Evolutionary conservation across 1,140 invertebrate genomes (phyloP), one percentile per base, ranked within the genome.

Genomic region (Dufourea novaeangliae): DNA sequence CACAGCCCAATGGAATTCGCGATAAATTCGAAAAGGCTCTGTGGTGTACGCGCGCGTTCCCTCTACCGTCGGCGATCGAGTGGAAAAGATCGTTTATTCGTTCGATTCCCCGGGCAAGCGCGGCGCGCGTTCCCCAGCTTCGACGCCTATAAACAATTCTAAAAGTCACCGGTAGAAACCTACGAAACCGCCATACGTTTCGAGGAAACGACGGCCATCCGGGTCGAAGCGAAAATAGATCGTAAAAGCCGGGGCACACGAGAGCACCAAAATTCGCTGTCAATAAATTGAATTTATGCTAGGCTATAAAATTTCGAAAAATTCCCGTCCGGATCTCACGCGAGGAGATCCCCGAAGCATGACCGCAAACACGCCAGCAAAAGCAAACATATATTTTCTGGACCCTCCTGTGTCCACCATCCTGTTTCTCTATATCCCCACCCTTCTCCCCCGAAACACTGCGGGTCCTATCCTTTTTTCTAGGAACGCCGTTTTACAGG

Each of bases 401-500:
- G 5, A 17, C 22, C 22, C 27, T 22, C 22, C 27, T 22, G 61
- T 22, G 25, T 44, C 17, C 41, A 37, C 59, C 25, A 20, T n/a
- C 61, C 34, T 56, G 54, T 32, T 0, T 20, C 50, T 5, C 2
- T 25, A 41, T 41, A 2, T 41, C 8, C 39, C 6, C 11, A 12
- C 14, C 0, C 6, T 12, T 10, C 6, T 41, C 14, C 44, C 20
- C 8, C 44, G n/a, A n/a, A n/a, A n/a, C 54, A 1, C 5, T 71
- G 41, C 69, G 46, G n/a, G 52, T 17, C 29, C 22, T 63, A 54
- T 64, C 62, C 61, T 25, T 70, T 25, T 70, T 85, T 86, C 79
- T 68, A 57, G 84, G 84, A 89, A 91, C 86, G 80, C 59, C 57
- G 62, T 83, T 87, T 86, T 84, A 85, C 85, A 84, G 73, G 54